Evolutionary conservation across 2,888 invertebrate species (phyloP).

Genomic region (Pterostichus madidus): DNA sequence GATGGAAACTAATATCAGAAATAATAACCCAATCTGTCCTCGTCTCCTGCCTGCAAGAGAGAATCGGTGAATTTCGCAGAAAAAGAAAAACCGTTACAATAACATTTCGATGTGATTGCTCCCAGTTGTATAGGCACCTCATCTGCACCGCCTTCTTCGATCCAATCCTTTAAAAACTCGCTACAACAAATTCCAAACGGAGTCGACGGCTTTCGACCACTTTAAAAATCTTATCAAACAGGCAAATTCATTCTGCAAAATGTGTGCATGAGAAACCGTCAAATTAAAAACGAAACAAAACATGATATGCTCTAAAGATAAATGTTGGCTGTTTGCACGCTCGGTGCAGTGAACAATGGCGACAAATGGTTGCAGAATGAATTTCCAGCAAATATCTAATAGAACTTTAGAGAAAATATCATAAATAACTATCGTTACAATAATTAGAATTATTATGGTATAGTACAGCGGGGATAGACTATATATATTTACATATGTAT

Average conservation of each 20-base stretch:
- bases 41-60: constrained; percentile 64
- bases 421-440: constrained; percentile 61
- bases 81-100: constrained; percentile 54
- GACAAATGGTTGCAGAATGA: constrained; percentile 58
- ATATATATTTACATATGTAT: constrained; percentile 65
- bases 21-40: not conserved
- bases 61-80: constrained; percentile 34
- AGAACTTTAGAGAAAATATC: constrained; percentile 64
- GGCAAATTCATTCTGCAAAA: constrained; percentile 59
- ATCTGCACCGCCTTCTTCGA: constrained; percentile 38
- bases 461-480: constrained; percentile 63
- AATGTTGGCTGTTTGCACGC: constrained; percentile 2
- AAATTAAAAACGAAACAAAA: constrained; percentile 35
- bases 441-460: constrained; percentile 62
- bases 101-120: constrained; percentile 63
- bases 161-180: constrained; percentile 33
- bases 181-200: constrained; percentile 9
- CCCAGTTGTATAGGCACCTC: constrained; percentile 66
- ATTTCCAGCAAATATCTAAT: constrained; percentile 55
- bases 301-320: constrained; percentile 28
- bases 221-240: constrained; percentile 44
- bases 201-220: constrained; percentile 20
- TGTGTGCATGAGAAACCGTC: constrained; percentile 12
- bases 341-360: not conserved
- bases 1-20: constrained; percentile 15